Evolutionary conservation across 2,797 vertebrate genomes (phyloP).

Genomic region (Leptoclinus maculatus): DNA sequence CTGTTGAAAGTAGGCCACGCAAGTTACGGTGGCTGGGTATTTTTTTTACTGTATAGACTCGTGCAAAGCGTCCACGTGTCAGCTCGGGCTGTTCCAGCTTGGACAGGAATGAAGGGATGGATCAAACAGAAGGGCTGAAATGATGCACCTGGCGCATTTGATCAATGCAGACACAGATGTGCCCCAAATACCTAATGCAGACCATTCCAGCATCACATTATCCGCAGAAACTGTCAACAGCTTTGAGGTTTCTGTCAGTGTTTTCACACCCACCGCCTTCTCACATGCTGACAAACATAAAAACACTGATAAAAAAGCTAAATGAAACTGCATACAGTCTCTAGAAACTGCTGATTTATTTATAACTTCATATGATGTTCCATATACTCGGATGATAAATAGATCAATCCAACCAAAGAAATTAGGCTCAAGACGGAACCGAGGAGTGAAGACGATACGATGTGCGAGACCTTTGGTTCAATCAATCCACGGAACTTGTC

Average conservation of each 20-base stretch:
- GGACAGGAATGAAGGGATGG: constrained; percentile 52
- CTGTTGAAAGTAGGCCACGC: constrained; percentile 21
- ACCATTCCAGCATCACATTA: constrained; percentile 62
- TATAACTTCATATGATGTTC: background rate
- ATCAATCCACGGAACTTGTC: background rate
- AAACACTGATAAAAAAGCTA: constrained; percentile 7
- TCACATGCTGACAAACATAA: constrained; percentile 23
- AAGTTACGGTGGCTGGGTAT: constrained; percentile 10
- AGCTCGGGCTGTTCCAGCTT: constrained; percentile 45
- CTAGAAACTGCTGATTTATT: background rate
- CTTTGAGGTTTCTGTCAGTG: constrained; percentile 22
- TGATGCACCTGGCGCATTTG: constrained; percentile 56
- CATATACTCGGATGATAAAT: background rate
- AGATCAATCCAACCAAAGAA: background rate
- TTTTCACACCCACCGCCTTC: background rate
- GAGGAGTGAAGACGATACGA: background rate
- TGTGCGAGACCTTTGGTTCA: background rate
- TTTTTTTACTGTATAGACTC: constrained; percentile 27
- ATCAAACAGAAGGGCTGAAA: constrained; percentile 45
- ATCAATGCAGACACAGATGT: constrained; percentile 68
- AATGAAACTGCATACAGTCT: background rate
- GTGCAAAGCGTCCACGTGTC: constrained; percentile 38
- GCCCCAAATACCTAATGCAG: constrained; percentile 66
- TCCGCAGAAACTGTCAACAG: constrained; percentile 39
- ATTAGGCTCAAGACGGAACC: background rate